phyloP scores from a whole-genome alignment of 2,113 vertebrate genomes.

The Penelope pileata region DNA sequence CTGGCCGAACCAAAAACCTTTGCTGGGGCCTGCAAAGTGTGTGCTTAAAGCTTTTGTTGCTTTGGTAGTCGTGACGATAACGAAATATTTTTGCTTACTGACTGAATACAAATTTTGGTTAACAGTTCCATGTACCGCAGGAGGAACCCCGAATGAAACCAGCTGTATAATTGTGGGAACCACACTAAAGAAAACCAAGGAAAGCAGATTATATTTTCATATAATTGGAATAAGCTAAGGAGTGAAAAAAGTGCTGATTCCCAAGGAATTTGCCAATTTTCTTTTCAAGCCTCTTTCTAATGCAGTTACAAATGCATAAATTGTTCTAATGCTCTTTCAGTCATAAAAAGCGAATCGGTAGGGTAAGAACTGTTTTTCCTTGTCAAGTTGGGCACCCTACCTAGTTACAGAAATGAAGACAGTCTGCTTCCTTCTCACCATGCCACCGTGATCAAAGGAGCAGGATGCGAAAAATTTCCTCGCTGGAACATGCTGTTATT shows the following conservation, averaged over 20 bases:
- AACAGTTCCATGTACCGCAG: neutral
- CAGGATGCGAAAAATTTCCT: neutral
- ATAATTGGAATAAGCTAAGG: neutral
- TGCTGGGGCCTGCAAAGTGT: neutral
- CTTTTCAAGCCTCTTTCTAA: conserved; percentile 15
- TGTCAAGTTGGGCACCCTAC: conserved; percentile 31
- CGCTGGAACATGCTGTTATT: neutral
- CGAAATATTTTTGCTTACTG: neutral
- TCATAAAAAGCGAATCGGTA: conserved; percentile 36
- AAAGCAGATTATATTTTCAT: conserved; percentile 3
- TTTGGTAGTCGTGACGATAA: neutral
- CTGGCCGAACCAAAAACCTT: neutral
- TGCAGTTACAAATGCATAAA: conserved; percentile 12
- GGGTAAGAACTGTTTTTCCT: conserved; percentile 32
- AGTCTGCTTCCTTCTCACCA: conserved; percentile 15
- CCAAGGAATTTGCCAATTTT: neutral
- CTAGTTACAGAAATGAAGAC: conserved; percentile 25
- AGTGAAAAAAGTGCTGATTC: neutral
- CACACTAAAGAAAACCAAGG: neutral
- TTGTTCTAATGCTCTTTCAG: neutral
- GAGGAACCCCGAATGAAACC: neutral
- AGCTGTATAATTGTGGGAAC: neutral
- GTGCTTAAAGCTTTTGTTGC: neutral
- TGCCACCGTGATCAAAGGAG: conserved; percentile 20
- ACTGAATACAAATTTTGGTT: neutral